phyloP scores from a whole-genome alignment of 1,140 invertebrate genomes.

The Ostrea edulis region DNA sequence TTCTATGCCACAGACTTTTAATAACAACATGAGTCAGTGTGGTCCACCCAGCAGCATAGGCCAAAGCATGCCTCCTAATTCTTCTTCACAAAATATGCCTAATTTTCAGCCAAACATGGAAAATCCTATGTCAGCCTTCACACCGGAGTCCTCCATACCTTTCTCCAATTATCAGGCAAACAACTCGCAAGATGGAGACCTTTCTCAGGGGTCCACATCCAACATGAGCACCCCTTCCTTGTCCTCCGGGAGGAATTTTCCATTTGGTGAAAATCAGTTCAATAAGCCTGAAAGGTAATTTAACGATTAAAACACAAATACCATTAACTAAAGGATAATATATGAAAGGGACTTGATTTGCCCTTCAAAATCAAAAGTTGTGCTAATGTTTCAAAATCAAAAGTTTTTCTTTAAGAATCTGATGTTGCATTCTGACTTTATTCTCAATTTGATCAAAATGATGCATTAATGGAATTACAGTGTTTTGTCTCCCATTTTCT shows the following conservation, averaged over 20 bases:
- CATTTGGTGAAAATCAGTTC: slow-evolving; percentile 62
- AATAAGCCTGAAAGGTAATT: slow-evolving; percentile 62
- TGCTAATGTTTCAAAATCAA: no score
- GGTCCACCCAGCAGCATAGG: slow-evolving; percentile 7
- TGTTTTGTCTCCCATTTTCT: no score
- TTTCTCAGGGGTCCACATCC: slow-evolving; percentile 12
- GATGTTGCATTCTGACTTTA: no score
- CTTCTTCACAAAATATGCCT: slow-evolving; percentile 19
- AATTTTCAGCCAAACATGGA: slow-evolving; percentile 33
- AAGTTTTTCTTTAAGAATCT: no score
- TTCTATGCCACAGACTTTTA: slow-evolving; percentile 18
- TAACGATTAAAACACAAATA: no score
- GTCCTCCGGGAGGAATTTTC: slow-evolving; percentile 55
- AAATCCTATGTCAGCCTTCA: slow-evolving; percentile 7
- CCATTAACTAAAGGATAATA: neutral
- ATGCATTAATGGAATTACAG: no score
- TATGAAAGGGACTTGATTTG: neutral
- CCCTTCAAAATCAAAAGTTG: no score
- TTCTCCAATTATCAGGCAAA: slow-evolving; percentile 31
- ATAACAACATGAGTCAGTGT: slow-evolving; percentile 36
- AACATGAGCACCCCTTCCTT: slow-evolving; percentile 36
- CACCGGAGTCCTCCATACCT: slow-evolving; percentile 27
- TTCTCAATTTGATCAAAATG: no score
- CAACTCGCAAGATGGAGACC: neutral
- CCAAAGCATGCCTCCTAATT: slow-evolving; percentile 41